A percentile compares a stretch with the other conserved stretches of the same genome.
Evolutionary conservation across 2,888 invertebrate species (phyloP).

Genomic region (Torymus tubicola): DNA sequence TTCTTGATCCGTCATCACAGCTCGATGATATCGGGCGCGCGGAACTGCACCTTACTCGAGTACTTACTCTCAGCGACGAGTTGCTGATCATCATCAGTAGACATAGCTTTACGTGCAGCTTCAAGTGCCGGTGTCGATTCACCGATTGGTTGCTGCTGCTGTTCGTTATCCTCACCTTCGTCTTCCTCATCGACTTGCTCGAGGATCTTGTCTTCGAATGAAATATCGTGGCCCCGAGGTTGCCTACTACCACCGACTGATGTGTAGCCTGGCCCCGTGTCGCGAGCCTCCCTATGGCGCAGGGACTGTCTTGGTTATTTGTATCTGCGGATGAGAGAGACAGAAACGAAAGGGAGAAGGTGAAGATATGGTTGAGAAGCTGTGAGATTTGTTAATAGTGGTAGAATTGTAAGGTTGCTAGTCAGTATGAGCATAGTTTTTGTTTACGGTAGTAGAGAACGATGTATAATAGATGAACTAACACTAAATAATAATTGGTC

Average conservation of each 20-base stretch:
- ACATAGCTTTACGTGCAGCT: neutral
- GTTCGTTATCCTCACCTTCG: conserved; percentile 60
- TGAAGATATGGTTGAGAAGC: neutral
- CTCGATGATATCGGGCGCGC: conserved; percentile 69
- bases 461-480: too few relatives aligned
- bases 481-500: too few relatives aligned
- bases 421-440: too few relatives aligned
- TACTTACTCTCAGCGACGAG: conserved; percentile 66
- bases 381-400: too few relatives aligned
- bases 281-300: conserved; percentile 67
- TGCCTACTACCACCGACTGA: neutral
- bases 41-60: conserved; percentile 69
- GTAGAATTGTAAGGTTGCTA: too few relatives aligned
- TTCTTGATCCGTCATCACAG: conserved; percentile 60
- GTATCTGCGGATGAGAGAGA: conserved; percentile 62
- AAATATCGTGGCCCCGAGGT: conserved; percentile 59
- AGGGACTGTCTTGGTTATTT: conserved; percentile 73
- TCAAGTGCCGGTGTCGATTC: neutral
- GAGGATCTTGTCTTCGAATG: conserved; percentile 65
- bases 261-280: conserved; percentile 51
- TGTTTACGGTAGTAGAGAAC: too few relatives aligned
- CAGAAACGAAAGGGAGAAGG: neutral
- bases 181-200: conserved; percentile 69
- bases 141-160: conserved; percentile 26
- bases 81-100: conserved; percentile 35